Evolutionary conservation across 2,888 invertebrate genomes (phyloP), one percentile per base, ranked within the genome.

Genomic region (Drosophila mimica): DNA sequence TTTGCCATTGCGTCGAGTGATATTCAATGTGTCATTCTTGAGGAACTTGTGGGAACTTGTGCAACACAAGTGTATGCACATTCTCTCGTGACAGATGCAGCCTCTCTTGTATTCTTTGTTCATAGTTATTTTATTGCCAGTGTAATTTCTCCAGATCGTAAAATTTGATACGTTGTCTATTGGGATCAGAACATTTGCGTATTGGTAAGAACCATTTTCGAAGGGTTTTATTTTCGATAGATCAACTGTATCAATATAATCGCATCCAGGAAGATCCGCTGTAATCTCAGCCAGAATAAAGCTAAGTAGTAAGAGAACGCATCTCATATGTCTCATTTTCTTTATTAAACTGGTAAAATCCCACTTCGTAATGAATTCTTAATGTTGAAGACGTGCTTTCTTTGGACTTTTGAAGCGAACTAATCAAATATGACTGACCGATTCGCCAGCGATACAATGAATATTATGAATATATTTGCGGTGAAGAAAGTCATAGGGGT

Each of bases 51-150:
- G 8, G n/a, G 11, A 43, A 20, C 11, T n/a, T 20, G 70, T 48
- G 30, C 90, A 91, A 58, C 91, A 91, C n/a, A 90, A 76, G 4
- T 90, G 81, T 1, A 92, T 69, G 57, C 93, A 93, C 0, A 84
- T 62, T 57, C 83, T 90, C 5, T 91, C 25, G 15, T 82, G 40
- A 58, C 91, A 91, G 3, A 87, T 59, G 43, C 91, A 92, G 6
- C 89, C 91, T 15, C 90, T 76, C 0, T 51, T 34, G 66, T 84
- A 76, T 0, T 38, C 11, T 0, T 38, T 0, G 9, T 62, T 65
- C 59, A 0, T 4, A 0, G 3, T 30, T 13, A 0, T 8, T 0
- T 0, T 0, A 2, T 2, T 1, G 5, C n/a, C 49, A 7, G 15
- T 20, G 0, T 33, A 0, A 0, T 34, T 30, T 20, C 43, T 49